Conservation (phyloP, 2,113 vertebrate genomes). For the Sphyrna mokarran region DNA sequence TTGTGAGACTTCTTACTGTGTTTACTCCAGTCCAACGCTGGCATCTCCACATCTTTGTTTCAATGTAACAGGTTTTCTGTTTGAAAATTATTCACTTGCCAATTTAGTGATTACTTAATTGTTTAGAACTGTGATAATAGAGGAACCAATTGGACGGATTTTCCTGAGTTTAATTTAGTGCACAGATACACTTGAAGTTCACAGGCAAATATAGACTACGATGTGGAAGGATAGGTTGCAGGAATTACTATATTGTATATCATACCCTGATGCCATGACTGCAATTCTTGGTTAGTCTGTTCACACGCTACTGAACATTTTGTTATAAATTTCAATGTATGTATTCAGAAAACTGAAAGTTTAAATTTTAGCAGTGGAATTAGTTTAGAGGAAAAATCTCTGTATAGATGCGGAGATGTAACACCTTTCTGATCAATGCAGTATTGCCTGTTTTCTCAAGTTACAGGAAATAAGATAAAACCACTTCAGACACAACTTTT, state of each 20-base stretch:
- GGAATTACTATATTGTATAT: neutral
- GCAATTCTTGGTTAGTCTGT: neutral
- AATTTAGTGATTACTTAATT: too few relatives aligned
- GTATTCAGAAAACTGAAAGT: neutral
- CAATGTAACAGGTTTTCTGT: too few relatives aligned
- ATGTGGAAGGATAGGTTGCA: neutral
- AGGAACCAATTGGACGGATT: too few relatives aligned
- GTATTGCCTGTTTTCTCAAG: neutral
- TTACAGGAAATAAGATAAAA: neutral
- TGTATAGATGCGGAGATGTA: neutral
- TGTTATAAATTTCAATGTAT: neutral
- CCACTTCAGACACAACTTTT: neutral
- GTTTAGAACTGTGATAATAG: too few relatives aligned
- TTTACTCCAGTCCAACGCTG: too few relatives aligned
- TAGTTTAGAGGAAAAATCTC: neutral
- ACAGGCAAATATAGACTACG: too few relatives aligned
- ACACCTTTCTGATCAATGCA: neutral
- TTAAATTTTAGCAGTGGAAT: neutral
- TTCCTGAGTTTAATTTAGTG: too few relatives aligned
- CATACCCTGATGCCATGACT: neutral
- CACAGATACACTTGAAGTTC: too few relatives aligned
- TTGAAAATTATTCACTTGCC: too few relatives aligned
- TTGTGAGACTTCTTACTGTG: too few relatives aligned
- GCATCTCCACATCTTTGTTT: too few relatives aligned
- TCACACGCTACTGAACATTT: neutral